Conservation (phyloP, 35 echinoderm and acorn worm genomes). For the Stichopus chloronotus region DNA sequence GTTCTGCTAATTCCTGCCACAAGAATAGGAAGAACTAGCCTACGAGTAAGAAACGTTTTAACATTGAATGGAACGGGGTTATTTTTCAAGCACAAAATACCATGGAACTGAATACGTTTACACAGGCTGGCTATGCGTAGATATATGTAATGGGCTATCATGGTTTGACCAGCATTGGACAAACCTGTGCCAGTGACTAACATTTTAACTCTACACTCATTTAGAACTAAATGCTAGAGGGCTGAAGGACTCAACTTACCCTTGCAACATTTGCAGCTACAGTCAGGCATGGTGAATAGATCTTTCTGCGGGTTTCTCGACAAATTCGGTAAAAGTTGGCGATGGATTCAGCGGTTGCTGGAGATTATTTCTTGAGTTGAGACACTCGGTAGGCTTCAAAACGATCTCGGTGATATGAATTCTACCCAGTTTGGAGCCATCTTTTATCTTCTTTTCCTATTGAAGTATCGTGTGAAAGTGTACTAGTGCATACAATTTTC, state of each 20-base stretch:
- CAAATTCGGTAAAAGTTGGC: neutral
- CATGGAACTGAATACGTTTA: too few species aligned
- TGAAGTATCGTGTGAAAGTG: neutral
- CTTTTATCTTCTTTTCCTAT: neutral
- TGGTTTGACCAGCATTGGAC: too few species aligned
- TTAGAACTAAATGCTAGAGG: too few species aligned
- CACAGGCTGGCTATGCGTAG: too few species aligned
- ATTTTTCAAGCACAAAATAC: too few species aligned
- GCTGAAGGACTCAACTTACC: neutral
- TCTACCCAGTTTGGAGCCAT: neutral
- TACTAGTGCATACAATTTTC: neutral
- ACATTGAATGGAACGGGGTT: too few species aligned
- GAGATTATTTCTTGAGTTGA: neutral
- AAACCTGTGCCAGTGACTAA: too few species aligned
- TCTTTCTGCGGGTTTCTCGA: neutral
- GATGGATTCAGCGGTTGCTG: neutral
- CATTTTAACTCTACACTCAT: neutral
- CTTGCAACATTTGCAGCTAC: constrained; percentile 43
- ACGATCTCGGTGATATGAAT: neutral
- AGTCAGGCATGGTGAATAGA: constrained; percentile 17
- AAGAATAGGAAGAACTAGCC: too few species aligned
- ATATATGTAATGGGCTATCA: too few species aligned
- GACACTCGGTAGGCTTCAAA: neutral
- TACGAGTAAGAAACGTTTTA: too few species aligned
- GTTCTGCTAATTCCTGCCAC: too few species aligned